Percentiles rank a stretch among this genome's conserved stretches.
Evolutionary conservation across 2,888 invertebrate species (phyloP).

Genomic region (Sarcophaga rosellei): DNA sequence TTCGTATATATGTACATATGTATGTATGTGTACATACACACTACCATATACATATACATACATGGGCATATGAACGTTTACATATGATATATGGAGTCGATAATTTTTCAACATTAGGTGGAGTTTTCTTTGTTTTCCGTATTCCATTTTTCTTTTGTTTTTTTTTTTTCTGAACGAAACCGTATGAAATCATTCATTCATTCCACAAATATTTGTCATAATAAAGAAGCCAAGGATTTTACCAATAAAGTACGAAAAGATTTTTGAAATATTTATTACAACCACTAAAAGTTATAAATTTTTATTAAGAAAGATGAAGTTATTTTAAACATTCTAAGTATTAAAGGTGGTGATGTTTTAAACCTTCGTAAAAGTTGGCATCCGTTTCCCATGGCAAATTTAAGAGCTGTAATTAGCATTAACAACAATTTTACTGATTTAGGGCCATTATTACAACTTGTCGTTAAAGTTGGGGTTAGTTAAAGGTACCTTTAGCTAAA

Average conservation of each 20-base stretch:
- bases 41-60: neutral
- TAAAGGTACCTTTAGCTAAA: too few species aligned
- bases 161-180: constrained; percentile 21
- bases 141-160: neutral
- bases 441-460: too few species aligned
- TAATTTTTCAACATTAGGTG: constrained; percentile 58
- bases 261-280: constrained; percentile 56
- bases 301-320: constrained; percentile 40
- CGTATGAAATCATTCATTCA: constrained; percentile 52
- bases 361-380: too few species aligned
- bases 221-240: constrained; percentile 51
- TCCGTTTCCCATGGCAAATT: too few species aligned
- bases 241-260: constrained; percentile 46
- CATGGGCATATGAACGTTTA: neutral
- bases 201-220: constrained; percentile 66
- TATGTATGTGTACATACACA: neutral
- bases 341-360: neutral
- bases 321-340: constrained; percentile 19
- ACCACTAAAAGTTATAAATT: constrained; percentile 35
- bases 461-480: too few species aligned
- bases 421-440: too few species aligned
- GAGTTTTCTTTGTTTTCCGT: constrained; percentile 61
- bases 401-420: too few species aligned
- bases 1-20: neutral
- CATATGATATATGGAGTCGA: constrained; percentile 54